These are phyloP conservation scores for Nipponia nippon DNA, from an alignment of 2,113 vertebrate species.

Conservation along the genomic window DNA sequence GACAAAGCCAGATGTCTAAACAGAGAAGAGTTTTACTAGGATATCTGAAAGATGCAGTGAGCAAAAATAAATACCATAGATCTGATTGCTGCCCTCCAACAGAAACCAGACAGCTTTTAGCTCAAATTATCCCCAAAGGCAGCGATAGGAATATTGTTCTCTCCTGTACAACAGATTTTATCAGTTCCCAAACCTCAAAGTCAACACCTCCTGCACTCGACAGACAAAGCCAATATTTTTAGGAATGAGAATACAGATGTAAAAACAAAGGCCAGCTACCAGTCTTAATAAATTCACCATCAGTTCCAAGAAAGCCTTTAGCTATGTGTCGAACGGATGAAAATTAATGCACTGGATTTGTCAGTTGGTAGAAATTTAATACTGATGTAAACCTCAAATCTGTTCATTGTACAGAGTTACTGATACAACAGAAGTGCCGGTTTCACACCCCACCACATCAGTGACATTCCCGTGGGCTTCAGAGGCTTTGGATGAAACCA, in stretches of 20 bases:
- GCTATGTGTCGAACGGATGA: not conserved
- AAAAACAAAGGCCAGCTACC: not conserved
- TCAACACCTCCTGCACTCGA: not conserved
- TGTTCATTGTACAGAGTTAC: not conserved
- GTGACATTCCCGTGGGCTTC: not conserved
- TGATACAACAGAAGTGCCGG: not conserved
- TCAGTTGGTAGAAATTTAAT: not conserved
- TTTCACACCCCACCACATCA: not conserved
- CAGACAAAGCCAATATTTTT: not conserved
- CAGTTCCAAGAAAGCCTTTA: not conserved
- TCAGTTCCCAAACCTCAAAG: conserved; percentile 1
- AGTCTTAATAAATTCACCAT: not conserved
- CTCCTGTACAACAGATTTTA: not conserved
- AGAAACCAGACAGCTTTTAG: conserved; percentile 1
- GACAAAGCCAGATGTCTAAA: conserved; percentile 5
- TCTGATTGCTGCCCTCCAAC: not conserved
- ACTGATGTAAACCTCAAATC: not conserved
- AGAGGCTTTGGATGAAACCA: not conserved
- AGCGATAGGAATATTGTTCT: not conserved
- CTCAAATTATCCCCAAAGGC: not conserved
- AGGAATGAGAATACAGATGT: not conserved
- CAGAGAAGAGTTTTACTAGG: not conserved
- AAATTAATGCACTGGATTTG: not conserved
- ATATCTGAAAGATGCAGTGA: not conserved
- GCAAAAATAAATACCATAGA: not conserved